phyloP scores from a whole-genome alignment of 2,797 vertebrate genomes.

The Paratrypauchen microcephalus region DNA sequence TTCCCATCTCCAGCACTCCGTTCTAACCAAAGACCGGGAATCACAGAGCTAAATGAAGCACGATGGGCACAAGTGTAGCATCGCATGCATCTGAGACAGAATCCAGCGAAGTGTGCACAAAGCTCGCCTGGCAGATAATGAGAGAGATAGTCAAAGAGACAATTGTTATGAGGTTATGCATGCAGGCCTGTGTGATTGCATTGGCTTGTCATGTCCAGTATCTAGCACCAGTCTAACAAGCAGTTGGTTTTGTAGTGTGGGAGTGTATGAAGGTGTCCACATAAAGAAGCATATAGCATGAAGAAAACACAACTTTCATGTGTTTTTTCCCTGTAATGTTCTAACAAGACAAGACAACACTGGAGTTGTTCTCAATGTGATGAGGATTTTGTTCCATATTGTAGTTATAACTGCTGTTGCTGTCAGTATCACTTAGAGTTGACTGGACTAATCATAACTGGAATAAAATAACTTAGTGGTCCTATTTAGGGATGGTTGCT shows the following conservation, averaged over 20 bases:
- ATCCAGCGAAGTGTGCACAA: conserved; percentile 23
- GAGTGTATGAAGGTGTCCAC: conserved; percentile 22
- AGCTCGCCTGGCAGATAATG: conserved; percentile 33
- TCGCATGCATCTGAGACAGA: conserved; percentile 39
- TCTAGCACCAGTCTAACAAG: conserved; percentile 25
- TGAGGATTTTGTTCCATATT: conserved; percentile 27
- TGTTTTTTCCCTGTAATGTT: conserved; percentile 16
- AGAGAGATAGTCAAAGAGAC: conserved; percentile 23
- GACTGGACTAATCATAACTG: background rate
- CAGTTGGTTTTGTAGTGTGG: conserved; percentile 18
- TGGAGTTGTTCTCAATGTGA: conserved; percentile 24
- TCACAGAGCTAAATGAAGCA: conserved; percentile 61
- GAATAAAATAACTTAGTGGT: background rate
- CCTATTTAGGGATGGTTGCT: background rate
- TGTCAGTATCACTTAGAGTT: background rate
- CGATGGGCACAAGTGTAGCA: conserved; percentile 54
- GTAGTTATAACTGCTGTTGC: conserved; percentile 4
- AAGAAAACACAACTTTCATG: conserved; percentile 15
- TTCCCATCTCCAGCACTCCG: conserved; percentile 68
- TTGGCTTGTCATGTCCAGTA: conserved; percentile 43
- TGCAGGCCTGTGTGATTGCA: conserved; percentile 17
- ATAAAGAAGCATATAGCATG: conserved; percentile 35
- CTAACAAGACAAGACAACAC: background rate
- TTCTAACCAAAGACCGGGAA: conserved; percentile 46
- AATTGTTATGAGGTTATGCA: conserved; percentile 16